A percentile compares a stretch with the other conserved stretches of the same genome.
Conservation (phyloP, 2,888 invertebrate genomes). For the Eilema griseolum region DNA sequence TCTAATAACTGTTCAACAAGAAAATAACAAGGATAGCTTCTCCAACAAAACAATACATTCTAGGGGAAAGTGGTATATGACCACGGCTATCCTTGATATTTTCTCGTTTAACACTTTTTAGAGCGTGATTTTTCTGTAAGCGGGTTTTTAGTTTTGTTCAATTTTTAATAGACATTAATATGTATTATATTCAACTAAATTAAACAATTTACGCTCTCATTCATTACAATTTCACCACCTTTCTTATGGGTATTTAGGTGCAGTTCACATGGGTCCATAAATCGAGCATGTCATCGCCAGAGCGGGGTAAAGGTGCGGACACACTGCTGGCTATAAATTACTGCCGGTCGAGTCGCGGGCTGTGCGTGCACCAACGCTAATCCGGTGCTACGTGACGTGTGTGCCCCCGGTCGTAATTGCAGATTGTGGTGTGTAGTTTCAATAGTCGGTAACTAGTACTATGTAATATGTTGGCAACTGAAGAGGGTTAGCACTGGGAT, state of each 20-base stretch:
- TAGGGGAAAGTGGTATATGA: too few species aligned
- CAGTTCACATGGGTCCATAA: conserved; percentile 66
- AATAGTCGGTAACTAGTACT: conserved; percentile 43
- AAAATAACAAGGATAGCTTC: too few species aligned
- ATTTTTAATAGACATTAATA: not conserved
- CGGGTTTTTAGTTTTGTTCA: too few species aligned
- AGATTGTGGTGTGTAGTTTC: conserved; percentile 49
- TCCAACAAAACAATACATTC: too few species aligned
- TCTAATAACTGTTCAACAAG: too few species aligned
- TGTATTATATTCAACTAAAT: conserved; percentile 2
- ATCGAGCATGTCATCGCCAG: conserved; percentile 72
- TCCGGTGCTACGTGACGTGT: conserved; percentile 61
- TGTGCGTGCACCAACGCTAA: conserved; percentile 68
- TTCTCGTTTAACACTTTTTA: too few species aligned
- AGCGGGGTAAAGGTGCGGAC: conserved; percentile 76
- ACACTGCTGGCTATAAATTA: conserved; percentile 67
- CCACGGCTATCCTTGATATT: too few species aligned
- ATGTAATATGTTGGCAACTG: conserved; percentile 7
- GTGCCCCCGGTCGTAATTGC: conserved; percentile 60
- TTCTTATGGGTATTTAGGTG: conserved; percentile 53
- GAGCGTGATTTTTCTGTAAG: too few species aligned
- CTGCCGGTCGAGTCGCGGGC: conserved; percentile 49
- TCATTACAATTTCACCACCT: conserved; percentile 25
- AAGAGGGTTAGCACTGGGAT: conserved; percentile 20
- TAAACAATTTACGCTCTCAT: conserved; percentile 7